phyloP scores from a whole-genome alignment of 2,888 invertebrate species.

The Lepidonotus clava region DNA sequence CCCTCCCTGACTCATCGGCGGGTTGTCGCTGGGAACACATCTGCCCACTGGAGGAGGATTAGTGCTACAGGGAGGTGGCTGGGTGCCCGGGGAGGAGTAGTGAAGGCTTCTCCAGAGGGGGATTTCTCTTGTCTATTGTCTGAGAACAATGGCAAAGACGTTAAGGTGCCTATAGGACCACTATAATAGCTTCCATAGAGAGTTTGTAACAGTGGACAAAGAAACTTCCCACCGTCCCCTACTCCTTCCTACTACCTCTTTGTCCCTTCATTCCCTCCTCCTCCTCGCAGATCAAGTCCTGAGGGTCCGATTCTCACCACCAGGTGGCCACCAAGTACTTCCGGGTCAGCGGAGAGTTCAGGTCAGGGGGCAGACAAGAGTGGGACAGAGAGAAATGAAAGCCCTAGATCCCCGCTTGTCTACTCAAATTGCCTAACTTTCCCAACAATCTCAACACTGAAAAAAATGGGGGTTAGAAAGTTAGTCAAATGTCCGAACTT shows the following conservation, averaged over 20 bases:
- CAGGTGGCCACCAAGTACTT: not conserved
- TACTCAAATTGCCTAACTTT: no score
- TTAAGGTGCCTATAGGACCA: no score
- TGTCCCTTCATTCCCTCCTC: not conserved
- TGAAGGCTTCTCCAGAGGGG: not conserved
- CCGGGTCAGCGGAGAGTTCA: not conserved
- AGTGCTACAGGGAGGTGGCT: not conserved
- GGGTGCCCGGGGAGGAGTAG: no score
- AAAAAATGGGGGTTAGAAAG: no score
- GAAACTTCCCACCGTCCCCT: not conserved
- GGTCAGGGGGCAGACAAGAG: not conserved
- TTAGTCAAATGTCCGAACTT: no score
- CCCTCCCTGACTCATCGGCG: not conserved
- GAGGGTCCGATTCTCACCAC: not conserved
- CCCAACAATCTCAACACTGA: no score
- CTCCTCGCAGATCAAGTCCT: not conserved
- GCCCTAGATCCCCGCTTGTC: no score
- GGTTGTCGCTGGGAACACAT: not conserved
- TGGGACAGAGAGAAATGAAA: not conserved
- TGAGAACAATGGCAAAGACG: not conserved
- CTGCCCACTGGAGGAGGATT: not conserved
- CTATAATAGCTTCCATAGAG: no score
- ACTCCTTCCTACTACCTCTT: not conserved
- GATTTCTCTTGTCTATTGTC: not conserved
- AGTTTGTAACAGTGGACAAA: slow-evolving; percentile 3